Evolutionary conservation across 1,140 invertebrate species (phyloP).

Genomic region (Drosophila lacteicornis): DNA sequence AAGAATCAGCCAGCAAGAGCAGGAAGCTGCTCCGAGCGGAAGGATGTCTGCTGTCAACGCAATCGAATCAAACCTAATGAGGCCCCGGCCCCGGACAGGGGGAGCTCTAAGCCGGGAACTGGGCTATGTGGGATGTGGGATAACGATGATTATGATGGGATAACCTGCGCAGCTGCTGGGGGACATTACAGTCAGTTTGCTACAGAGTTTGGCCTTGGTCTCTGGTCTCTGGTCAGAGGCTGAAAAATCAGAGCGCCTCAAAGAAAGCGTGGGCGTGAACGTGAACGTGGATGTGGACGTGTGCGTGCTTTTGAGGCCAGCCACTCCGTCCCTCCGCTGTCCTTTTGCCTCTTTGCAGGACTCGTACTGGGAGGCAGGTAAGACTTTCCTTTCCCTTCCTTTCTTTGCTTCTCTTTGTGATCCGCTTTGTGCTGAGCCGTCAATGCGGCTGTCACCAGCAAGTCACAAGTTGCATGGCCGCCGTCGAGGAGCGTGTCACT

Average conservation of each 20-base stretch:
- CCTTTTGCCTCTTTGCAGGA: slow-evolving; percentile 4
- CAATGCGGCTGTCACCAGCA: slow-evolving; percentile 38
- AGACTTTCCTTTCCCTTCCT: slow-evolving; percentile 21
- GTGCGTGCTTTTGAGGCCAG: slow-evolving; percentile 18
- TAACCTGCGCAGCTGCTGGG: slow-evolving; percentile 18
- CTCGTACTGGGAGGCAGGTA: slow-evolving; percentile 8
- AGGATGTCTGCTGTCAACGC: slow-evolving; percentile 40
- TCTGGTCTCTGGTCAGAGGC: slow-evolving; percentile 10
- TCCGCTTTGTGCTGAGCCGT: slow-evolving; percentile 24
- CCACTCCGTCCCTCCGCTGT: not conserved
- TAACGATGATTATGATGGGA: slow-evolving; percentile 10
- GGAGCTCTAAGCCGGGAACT: not conserved
- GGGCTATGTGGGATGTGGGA: not conserved
- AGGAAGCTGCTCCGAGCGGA: slow-evolving; percentile 32
- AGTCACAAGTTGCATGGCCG: slow-evolving; percentile 35
- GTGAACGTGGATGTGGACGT: slow-evolving; percentile 3
- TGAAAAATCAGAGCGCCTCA: slow-evolving; percentile 22
- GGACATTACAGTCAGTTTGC: slow-evolving; percentile 6
- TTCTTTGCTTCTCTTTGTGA: slow-evolving; percentile 11
- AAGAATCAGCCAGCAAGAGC: not conserved
- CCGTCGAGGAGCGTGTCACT: slow-evolving; percentile 14
- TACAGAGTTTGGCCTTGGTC: slow-evolving; percentile 1
- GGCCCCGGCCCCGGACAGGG: slow-evolving; percentile 28
- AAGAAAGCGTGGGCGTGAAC: not conserved
- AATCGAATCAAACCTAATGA: slow-evolving; percentile 55